These are phyloP conservation scores for Cirrhinus molitorella DNA, from an alignment of 2,797 vertebrate genomes.

Conservation along the genomic window DNA sequence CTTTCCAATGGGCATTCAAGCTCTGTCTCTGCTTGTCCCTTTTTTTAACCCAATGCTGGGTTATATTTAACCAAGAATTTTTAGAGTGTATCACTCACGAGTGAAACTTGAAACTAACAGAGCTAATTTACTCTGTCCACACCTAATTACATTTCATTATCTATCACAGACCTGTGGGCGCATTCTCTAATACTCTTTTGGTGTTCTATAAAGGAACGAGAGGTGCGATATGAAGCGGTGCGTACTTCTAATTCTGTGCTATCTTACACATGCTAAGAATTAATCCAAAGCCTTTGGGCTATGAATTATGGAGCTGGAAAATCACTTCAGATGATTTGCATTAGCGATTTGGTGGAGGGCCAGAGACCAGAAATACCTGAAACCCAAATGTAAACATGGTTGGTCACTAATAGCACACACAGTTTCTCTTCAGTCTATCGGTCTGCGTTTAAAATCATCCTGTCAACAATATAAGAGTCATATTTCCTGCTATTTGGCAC, in stretches of 20 bases:
- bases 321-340: constrained; percentile 76
- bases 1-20: not conserved
- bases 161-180: constrained; percentile 34
- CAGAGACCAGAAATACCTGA: constrained; percentile 70
- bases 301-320: constrained; percentile 78
- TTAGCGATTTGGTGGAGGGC: constrained; percentile 57
- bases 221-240: constrained; percentile 55
- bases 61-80: too few species aligned
- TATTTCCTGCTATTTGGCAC: constrained; percentile 20
- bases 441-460: not conserved
- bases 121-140: constrained; percentile 39
- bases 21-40: too few species aligned
- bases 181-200: constrained; percentile 73
- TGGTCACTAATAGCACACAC: not conserved
- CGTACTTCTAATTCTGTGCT: constrained; percentile 62
- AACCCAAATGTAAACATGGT: constrained; percentile 59
- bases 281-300: constrained; percentile 79
- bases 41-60: too few species aligned
- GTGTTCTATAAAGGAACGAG: constrained; percentile 74
- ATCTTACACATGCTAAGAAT: constrained; percentile 76
- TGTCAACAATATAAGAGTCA: constrained; percentile 17
- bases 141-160: constrained; percentile 42
- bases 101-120: constrained; percentile 24
- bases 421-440: not conserved
- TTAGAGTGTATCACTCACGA: not conserved